Percentiles rank a stretch among this genome's conserved stretches.
These are phyloP conservation scores for Nannoperca australis DNA, from an alignment of 2,797 vertebrate species.

Conservation along the genomic window DNA sequence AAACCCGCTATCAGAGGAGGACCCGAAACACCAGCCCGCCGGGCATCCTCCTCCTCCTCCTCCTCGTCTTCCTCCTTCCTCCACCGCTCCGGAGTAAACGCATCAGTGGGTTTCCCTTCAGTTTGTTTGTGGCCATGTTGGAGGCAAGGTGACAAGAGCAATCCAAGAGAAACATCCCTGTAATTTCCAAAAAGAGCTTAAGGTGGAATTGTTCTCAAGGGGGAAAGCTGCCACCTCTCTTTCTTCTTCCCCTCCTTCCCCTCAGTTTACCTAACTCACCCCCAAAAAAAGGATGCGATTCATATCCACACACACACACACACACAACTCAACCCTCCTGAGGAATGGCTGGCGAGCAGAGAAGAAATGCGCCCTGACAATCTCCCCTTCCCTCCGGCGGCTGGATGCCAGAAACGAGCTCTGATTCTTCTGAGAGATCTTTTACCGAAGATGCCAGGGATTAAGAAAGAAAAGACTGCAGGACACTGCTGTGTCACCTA, in stretches of 20 bases:
- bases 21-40: conserved; percentile 58
- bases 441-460: conserved; percentile 90
- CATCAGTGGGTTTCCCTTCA: conserved; percentile 63
- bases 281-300: conserved; percentile 51
- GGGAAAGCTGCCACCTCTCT: conserved; percentile 57
- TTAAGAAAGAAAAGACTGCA: conserved; percentile 87
- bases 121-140: conserved; percentile 77
- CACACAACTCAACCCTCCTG: conserved; percentile 75
- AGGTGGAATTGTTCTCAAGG: conserved; percentile 79
- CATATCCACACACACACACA: conserved; percentile 34
- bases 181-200: conserved; percentile 80
- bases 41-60: conserved; percentile 51
- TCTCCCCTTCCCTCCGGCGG: conserved; percentile 88
- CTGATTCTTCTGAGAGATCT: conserved; percentile 88
- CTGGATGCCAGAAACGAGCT: conserved; percentile 85
- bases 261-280: conserved; percentile 83
- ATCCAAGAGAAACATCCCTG: conserved; percentile 75
- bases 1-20: conserved; percentile 66
- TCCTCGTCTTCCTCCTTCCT: conserved; percentile 36
- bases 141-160: conserved; percentile 83
- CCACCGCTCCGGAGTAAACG: conserved; percentile 55
- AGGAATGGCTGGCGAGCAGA: conserved; percentile 79
- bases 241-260: conserved; percentile 35
- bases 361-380: conserved; percentile 90
- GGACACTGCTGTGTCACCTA: conserved; percentile 90